These are phyloP conservation scores for Euschistus heros DNA, from an alignment of 1,140 invertebrate genomes.

Conservation along the genomic window DNA sequence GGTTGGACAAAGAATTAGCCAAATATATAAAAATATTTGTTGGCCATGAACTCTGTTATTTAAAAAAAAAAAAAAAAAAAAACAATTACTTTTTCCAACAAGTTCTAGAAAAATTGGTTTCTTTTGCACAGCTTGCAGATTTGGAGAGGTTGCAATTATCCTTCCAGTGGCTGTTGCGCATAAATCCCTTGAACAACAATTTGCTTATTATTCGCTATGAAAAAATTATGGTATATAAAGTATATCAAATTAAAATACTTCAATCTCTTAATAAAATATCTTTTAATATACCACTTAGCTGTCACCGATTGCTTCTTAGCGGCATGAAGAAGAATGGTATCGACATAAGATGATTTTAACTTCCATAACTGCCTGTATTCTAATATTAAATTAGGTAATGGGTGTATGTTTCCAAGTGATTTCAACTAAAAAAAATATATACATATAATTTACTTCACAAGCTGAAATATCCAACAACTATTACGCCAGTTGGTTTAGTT, in stretches of 20 bases:
- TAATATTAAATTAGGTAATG: conserved; percentile 43
- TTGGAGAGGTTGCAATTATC: conserved; percentile 44
- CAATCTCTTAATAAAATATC: not conserved
- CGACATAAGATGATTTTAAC: conserved; percentile 45
- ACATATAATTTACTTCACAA: no score
- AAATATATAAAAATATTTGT: no score
- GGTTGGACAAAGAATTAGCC: no score
- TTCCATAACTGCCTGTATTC: conserved; percentile 44
- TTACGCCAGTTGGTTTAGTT: no score
- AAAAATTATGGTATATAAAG: not conserved
- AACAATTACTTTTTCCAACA: no score
- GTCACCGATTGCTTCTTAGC: conserved; percentile 35
- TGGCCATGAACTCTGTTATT: no score
- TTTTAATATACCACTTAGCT: conserved; percentile 38
- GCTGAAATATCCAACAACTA: no score
- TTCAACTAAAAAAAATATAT: conserved; percentile 34
- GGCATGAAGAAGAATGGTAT: conserved; percentile 32
- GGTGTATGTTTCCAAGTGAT: conserved; percentile 37
- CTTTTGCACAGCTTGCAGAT: conserved; percentile 48
- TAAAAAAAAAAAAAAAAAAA: no score
- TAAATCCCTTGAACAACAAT: conserved; percentile 39
- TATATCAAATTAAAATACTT: no score
- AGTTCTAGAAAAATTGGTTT: conserved; percentile 18
- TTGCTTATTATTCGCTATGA: not conserved
- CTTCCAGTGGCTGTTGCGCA: conserved; percentile 47